Evolutionary conservation across 2,113 vertebrate species (phyloP), one percentile per base, ranked within the genome.

Genomic region (Catharus minimus): DNA sequence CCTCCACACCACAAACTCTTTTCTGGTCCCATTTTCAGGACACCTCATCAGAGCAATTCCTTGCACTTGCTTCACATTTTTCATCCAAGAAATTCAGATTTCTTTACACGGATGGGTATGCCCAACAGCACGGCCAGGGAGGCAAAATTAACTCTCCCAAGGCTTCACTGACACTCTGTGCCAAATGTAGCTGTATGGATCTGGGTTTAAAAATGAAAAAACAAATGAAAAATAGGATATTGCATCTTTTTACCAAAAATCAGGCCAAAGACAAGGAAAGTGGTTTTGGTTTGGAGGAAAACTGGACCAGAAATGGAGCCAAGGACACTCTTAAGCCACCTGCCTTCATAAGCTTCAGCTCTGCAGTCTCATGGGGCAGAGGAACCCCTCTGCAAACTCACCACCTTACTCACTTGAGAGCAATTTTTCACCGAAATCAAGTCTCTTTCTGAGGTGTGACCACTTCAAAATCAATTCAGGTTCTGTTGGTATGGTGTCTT

Each of bases 191-290:
- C 15, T 71, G 2, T 32, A 32, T 17, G 13, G 19, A 27, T 68
- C 46, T 55, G 67, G 13, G 33, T 80, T 46, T 16, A 80, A 91
- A 86, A 94, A 84, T 32, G 36, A 85, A 66, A 46, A 74, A 62
- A 61, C 36, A 82, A 65, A 76, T 11, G 19, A 47, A 82, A 73
- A 89, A 12, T 36, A 80, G 50, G 21, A 73, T 87, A 92, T 18
- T 61, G 47, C 46, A 89, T 43, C 23, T 92, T 94, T 92, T 73
- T 39, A 66, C 46, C 13, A 82, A 75, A 84, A 89, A 39, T 56
- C 62, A 47, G 43, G 53, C 26, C 23, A 43, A 81, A 72, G 47
- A 57, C 7, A 10, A 36, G 11, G 26, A 73, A 15, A 67, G 16
- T 5, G 33, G 55, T 13, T 90, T 57, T 50, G 13, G 5, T 67